These are phyloP conservation scores for Aromia moschata DNA, from an alignment of 2,888 invertebrate genomes.

Conservation along the genomic window DNA sequence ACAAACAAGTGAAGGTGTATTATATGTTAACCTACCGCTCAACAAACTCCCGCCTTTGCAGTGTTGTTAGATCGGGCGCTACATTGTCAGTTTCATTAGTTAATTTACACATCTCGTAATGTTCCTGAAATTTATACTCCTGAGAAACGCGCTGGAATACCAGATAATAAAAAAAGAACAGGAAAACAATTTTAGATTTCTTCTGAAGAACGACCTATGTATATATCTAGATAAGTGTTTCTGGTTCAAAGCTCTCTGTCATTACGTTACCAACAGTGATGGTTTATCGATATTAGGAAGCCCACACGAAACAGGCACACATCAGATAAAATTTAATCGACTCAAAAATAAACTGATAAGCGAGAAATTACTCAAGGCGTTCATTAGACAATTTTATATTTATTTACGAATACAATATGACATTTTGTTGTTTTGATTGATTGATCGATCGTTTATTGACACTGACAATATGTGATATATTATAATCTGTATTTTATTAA, in stretches of 20 bases:
- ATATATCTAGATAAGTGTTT: too few species aligned
- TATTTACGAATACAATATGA: conserved; percentile 36
- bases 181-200: too few species aligned
- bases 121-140: too few species aligned
- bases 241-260: not conserved
- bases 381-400: conserved; percentile 31
- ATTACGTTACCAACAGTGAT: not conserved
- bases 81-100: too few species aligned
- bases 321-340: conserved; percentile 6
- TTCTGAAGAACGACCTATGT: too few species aligned
- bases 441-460: conserved; percentile 36
- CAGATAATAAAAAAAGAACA: too few species aligned
- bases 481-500: conserved; percentile 23
- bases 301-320: not conserved
- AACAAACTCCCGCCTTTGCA: too few species aligned
- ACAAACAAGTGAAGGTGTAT: too few species aligned
- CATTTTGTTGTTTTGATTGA: conserved; percentile 39
- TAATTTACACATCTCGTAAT: too few species aligned
- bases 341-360: conserved; percentile 29
- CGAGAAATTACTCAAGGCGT: conserved; percentile 20
- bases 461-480: conserved; percentile 24
- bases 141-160: too few species aligned
- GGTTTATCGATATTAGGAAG: not conserved
- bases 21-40: too few species aligned
- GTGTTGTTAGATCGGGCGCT: too few species aligned